These are phyloP conservation scores for Poecilia velifera DNA, from an alignment of 2,797 vertebrate genomes.

Conservation along the genomic window DNA sequence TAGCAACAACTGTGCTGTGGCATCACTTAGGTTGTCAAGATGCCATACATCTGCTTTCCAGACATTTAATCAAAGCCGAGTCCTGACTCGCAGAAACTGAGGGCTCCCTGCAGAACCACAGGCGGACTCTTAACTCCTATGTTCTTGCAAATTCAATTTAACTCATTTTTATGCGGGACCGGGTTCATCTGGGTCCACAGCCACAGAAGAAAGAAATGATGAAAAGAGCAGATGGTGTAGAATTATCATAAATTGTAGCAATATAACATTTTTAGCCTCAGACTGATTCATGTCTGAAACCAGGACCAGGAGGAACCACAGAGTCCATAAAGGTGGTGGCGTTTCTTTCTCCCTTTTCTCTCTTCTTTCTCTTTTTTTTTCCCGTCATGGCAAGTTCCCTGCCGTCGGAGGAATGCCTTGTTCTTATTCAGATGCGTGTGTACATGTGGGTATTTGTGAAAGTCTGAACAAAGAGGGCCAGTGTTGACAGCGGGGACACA, in stretches of 20 bases:
- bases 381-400: conserved; percentile 61
- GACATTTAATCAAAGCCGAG: neutral
- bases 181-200: conserved; percentile 37
- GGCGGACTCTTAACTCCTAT: conserved; percentile 29
- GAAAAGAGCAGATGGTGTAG: conserved; percentile 54
- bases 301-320: conserved; percentile 62
- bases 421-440: conserved; percentile 51
- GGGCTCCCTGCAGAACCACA: conserved; percentile 17
- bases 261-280: conserved; percentile 77
- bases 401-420: conserved; percentile 72
- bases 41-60: neutral
- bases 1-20: neutral
- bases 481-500: conserved; percentile 76
- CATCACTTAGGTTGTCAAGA: neutral
- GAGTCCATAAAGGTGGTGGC: conserved; percentile 68
- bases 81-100: conserved; percentile 42
- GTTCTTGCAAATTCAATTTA: conserved; percentile 26
- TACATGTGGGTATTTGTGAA: conserved; percentile 34
- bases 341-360: conserved; percentile 21
- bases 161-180: conserved; percentile 39
- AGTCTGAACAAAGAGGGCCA: conserved; percentile 76
- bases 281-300: conserved; percentile 66
- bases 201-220: conserved; percentile 44
- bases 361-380: conserved; percentile 43
- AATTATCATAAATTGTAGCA: conserved; percentile 63